Evolutionary conservation across 2,888 invertebrate genomes (phyloP).

Genomic region (Mythimna pallens): DNA sequence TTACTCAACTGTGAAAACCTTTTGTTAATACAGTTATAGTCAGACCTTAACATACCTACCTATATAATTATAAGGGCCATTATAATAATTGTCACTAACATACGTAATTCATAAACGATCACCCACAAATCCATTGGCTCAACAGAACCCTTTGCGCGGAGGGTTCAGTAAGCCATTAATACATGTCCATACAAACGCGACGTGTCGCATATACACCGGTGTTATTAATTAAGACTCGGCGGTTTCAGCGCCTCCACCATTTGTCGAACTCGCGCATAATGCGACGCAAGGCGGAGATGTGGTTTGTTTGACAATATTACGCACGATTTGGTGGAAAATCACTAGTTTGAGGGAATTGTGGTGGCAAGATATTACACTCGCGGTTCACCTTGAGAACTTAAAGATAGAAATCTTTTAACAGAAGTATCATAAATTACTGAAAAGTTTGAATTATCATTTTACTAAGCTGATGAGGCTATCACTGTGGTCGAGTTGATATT

Average conservation of each 20-base stretch:
- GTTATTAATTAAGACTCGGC: slow-evolving; percentile 39
- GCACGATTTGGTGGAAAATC: slow-evolving; percentile 31
- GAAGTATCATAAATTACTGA: not conserved
- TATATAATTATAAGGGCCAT: too few relatives aligned
- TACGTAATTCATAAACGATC: slow-evolving; percentile 7
- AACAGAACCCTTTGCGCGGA: slow-evolving; percentile 2
- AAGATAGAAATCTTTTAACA: not conserved
- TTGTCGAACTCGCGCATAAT: slow-evolving; percentile 1
- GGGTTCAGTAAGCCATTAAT: slow-evolving; percentile 15
- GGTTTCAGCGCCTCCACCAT: slow-evolving; percentile 13
- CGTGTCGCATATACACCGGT: slow-evolving; percentile 8
- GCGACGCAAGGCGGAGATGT: slow-evolving; percentile 17
- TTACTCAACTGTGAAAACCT: too few relatives aligned
- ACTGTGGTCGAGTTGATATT: not conserved
- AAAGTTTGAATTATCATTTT: not conserved
- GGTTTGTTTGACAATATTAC: slow-evolving; percentile 41
- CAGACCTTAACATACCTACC: not conserved
- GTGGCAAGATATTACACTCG: slow-evolving; percentile 23
- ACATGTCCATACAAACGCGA: slow-evolving; percentile 17
- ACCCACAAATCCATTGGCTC: slow-evolving; percentile 3
- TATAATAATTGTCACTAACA: not conserved
- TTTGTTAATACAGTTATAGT: not conserved
- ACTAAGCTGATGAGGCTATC: not conserved
- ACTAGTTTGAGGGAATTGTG: slow-evolving; percentile 26
- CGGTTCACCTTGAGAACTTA: slow-evolving; percentile 11